Percentiles rank a stretch among this genome's conserved stretches.
These are phyloP conservation scores for Sesia apiformis DNA, from an alignment of 2,888 invertebrate species.

Conservation along the genomic window DNA sequence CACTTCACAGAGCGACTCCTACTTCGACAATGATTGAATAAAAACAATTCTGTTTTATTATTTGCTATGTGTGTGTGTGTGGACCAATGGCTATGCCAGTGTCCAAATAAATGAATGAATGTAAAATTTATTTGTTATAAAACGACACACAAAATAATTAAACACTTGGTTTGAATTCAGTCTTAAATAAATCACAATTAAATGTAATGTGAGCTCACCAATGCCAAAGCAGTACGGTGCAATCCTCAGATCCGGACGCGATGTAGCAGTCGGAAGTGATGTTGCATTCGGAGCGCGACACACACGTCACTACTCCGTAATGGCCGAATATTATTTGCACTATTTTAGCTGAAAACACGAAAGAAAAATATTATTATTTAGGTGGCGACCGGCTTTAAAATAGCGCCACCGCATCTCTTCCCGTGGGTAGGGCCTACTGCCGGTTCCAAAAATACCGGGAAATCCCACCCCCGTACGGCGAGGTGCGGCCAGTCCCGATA, in stretches of 20 bases:
- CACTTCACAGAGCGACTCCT: no score
- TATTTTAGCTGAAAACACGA: slow-evolving; percentile 84
- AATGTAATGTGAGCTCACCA: slow-evolving; percentile 78
- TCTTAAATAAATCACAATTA: background rate
- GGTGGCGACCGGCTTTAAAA: no score
- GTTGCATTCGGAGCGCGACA: slow-evolving; percentile 98
- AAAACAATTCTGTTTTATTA: no score
- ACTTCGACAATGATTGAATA: no score
- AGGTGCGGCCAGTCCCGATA: background rate
- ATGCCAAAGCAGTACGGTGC: slow-evolving; percentile 98
- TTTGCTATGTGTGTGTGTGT: no score
- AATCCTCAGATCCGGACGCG: slow-evolving; percentile 98
- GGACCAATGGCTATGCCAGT: no score
- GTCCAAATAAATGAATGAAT: no score
- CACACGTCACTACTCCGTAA: slow-evolving; percentile 98
- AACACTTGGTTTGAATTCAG: background rate
- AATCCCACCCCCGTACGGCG: background rate
- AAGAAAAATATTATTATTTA: background rate
- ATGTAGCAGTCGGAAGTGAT: slow-evolving; percentile 99
- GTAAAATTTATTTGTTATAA: no score
- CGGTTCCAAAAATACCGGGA: background rate
- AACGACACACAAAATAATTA: no score
- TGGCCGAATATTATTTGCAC: slow-evolving; percentile 99
- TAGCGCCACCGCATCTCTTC: background rate
- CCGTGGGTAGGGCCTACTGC: background rate